Evolutionary conservation across 2,888 invertebrate species (phyloP), one percentile per base, ranked within the genome.

Genomic region (Protodeltote pygarga): DNA sequence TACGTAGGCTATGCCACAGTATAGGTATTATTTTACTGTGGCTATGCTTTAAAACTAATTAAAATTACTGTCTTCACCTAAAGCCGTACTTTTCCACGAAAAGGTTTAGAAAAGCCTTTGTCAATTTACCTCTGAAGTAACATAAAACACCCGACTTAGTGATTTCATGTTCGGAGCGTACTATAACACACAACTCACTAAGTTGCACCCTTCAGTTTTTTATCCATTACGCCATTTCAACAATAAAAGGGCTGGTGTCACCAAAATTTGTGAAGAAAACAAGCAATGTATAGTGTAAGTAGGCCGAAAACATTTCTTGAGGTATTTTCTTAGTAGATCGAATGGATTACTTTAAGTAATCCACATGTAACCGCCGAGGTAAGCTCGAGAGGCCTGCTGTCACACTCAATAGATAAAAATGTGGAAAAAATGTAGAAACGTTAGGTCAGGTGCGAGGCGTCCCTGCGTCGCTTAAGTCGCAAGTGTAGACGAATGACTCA

Each of bases 291-390:
- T n/a, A 6, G 8, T 20, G 11, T 9, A 41, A 28, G 23, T n/a
- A 34, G 15, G 13, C 5, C 17, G 15, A 21, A 50, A 13, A 32
- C 28, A 32, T 19, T 10, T 15, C 17, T 24, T 1, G 28, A 23
- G 11, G 45, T 55, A 52, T 63, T 67, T 58, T 57, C 44, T 41
- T 37, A 35, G 51, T 41, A 33, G 39, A 65, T 47, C 44, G 31
- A 49, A 48, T 46, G 51, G 50, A 58, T 69, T 58, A 58, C 58
- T 25, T 45, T 49, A 49, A 51, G 60, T 60, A 52, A 62, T 53
- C 49, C 42, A 37, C 28, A 38, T 29, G 48, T 55, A 53, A 59
- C 50, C 34, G 44, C 31, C 20, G 27, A 23, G 25, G 35, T 39
- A 42, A 37, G 55, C 42, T 41, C 34, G 32, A 19, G 38, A 47